Evolutionary conservation across 2,113 vertebrate species (phyloP), one percentile per base, ranked within the genome.

Genomic region (Corydoras sp.): DNA sequence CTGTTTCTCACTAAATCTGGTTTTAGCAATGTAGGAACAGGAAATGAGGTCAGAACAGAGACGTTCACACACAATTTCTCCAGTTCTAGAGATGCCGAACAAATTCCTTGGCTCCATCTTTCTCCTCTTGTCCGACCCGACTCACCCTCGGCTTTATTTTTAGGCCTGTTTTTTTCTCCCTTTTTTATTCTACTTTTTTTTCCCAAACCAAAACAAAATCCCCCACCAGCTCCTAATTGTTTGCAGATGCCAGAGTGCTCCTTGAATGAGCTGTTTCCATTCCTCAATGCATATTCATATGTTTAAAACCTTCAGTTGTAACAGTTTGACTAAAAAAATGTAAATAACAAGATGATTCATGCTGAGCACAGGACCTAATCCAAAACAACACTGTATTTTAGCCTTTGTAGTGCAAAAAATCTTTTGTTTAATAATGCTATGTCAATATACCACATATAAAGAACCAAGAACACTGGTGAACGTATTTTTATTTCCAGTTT

Each of bases 111-210:
- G 62, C 56, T 73, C 29, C 14, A 12, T 65, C 62, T 29, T 31
- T 65, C 56, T 30, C 49, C 68, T 18, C 9, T 4, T 32, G 14
- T 3, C 43, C 51, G 3, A 10, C 49, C 50, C 54, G 8, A 9
- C 53, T 58, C 53, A 58, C 24, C 71, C 55, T n/a, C 3, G 10
- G 32, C 63, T 66, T 70, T 65, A 65, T 73, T 65, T 73, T 73
- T 73, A 73, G 71, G 62, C 48, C 48, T 73, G 43, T 65, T 73
- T 69, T 72, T 32, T 65, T 65, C 50, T 68, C 18, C 18, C 18
- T 24, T 24, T 24, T 53, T 63, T 43, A 43, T 2, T 43, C 35
- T 8, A 43, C 35, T 43, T 43, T 43, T 43, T 43, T 43, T 43
- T 43, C 2, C 2, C 18, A 43, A 43, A 59, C 63, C 54, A 66